Percentiles rank a stretch among this genome's conserved stretches.
These are phyloP conservation scores for Glaucomys volans DNA, from an alignment of 2,113 vertebrate species.

Conservation along the genomic window DNA sequence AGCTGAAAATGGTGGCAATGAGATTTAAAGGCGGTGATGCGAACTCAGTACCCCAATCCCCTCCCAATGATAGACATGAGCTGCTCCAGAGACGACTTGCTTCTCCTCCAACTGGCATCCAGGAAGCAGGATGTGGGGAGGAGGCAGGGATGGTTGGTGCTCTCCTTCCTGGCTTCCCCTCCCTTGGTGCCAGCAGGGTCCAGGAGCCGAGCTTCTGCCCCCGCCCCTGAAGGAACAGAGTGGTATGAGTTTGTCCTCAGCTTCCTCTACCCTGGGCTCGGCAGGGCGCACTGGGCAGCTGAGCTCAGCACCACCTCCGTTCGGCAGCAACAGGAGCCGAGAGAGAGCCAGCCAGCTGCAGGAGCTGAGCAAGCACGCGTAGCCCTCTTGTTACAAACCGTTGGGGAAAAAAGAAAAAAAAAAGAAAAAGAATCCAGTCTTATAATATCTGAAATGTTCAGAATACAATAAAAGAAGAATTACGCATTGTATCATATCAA, in stretches of 20 bases:
- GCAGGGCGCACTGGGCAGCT: background rate
- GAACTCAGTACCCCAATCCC: no score
- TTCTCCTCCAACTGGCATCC: background rate
- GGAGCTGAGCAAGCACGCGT: background rate
- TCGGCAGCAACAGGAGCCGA: background rate
- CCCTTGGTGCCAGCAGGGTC: background rate
- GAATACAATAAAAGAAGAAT: background rate
- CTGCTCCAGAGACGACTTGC: background rate
- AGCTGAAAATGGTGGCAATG: background rate
- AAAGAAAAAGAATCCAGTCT: background rate
- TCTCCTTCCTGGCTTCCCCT: background rate
- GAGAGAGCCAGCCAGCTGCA: background rate
- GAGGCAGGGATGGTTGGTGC: background rate
- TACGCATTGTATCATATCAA: constrained; percentile 3
- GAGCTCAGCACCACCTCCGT: background rate
- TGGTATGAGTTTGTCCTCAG: background rate
- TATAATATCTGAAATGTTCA: constrained; percentile 21
- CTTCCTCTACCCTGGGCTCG: background rate
- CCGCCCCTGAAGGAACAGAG: background rate
- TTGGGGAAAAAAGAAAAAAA: background rate
- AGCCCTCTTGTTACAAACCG: constrained; percentile 17
- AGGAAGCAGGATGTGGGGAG: background rate
- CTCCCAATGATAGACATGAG: background rate
- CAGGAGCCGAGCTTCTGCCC: background rate
- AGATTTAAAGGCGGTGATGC: background rate